Conservation (phyloP, 2,797 vertebrate genomes). For the Pseudochromis fuscus region DNA sequence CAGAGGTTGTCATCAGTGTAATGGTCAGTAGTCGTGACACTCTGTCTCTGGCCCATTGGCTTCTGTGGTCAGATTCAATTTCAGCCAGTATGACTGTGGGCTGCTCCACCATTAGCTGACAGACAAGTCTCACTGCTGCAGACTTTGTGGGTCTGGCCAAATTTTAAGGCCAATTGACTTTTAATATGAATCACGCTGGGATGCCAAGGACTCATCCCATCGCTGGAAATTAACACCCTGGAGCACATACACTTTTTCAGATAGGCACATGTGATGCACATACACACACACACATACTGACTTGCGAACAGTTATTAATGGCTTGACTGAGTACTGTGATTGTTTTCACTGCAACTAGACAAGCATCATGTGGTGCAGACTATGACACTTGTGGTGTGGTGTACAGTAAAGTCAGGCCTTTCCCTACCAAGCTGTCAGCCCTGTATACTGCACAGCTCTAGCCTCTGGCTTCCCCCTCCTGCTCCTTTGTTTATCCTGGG, state of each 20-base stretch:
- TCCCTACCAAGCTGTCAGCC: constrained; percentile 55
- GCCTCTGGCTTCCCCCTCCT: constrained; percentile 40
- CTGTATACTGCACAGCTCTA: not conserved
- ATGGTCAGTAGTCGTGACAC: constrained; percentile 80
- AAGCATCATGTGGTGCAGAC: constrained; percentile 57
- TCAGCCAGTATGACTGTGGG: constrained; percentile 76
- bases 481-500: constrained; percentile 42
- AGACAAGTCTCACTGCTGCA: constrained; percentile 70
- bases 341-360: constrained; percentile 75
- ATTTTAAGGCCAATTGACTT: constrained; percentile 89
- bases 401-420: constrained; percentile 52
- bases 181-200: constrained; percentile 87
- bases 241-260: constrained; percentile 44
- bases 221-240: constrained; percentile 81
- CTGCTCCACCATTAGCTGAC: constrained; percentile 78
- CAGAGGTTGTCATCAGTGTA: constrained; percentile 75
- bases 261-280: constrained; percentile 31
- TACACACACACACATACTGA: constrained; percentile 38
- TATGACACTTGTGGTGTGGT: constrained; percentile 51
- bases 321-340: constrained; percentile 77
- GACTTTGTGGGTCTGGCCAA: constrained; percentile 84
- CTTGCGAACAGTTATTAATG: constrained; percentile 67
- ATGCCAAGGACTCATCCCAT: constrained; percentile 81
- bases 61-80: constrained; percentile 87
- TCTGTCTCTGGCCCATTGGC: constrained; percentile 81